phyloP scores from a whole-genome alignment of 2,888 invertebrate species.

The Gryllus longicercus region DNA sequence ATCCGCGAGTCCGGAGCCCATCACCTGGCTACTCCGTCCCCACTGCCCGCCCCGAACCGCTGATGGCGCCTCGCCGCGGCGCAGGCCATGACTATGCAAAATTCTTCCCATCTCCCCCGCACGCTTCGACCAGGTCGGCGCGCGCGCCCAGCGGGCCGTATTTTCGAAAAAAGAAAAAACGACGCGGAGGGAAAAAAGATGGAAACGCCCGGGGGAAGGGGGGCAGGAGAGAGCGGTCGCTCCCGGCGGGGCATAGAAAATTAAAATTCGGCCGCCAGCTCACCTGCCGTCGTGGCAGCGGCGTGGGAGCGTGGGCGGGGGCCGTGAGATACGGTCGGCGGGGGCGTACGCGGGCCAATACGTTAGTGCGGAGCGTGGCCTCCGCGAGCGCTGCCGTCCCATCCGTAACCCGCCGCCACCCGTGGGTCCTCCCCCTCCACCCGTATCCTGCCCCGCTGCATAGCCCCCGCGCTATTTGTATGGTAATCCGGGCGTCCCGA shows the following conservation, averaged over 20 bases:
- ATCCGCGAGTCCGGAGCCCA: no score
- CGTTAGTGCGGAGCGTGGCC: background rate
- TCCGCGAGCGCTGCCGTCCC: background rate
- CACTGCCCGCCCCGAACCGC: no score
- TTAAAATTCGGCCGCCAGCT: background rate
- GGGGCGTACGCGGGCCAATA: background rate
- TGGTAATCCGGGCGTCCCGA: background rate
- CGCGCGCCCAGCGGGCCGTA: background rate
- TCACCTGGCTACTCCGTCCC: no score
- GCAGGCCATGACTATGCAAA: no score
- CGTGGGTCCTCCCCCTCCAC: background rate
- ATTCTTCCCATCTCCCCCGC: no score
- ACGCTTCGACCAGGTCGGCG: no score
- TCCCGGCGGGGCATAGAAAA: slow-evolving; percentile 1
- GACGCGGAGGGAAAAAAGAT: background rate
- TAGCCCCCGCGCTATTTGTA: background rate
- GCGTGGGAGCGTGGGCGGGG: background rate
- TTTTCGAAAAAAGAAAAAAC: background rate
- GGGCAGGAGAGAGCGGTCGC: background rate
- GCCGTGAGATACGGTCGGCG: slow-evolving; percentile 6
- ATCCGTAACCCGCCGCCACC: background rate
- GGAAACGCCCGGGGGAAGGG: background rate
- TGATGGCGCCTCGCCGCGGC: no score
- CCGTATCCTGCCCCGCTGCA: background rate
- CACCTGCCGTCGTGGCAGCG: background rate